These are phyloP conservation scores for Hydraecia micacea DNA, from an alignment of 2,888 invertebrate genomes.

Conservation along the genomic window DNA sequence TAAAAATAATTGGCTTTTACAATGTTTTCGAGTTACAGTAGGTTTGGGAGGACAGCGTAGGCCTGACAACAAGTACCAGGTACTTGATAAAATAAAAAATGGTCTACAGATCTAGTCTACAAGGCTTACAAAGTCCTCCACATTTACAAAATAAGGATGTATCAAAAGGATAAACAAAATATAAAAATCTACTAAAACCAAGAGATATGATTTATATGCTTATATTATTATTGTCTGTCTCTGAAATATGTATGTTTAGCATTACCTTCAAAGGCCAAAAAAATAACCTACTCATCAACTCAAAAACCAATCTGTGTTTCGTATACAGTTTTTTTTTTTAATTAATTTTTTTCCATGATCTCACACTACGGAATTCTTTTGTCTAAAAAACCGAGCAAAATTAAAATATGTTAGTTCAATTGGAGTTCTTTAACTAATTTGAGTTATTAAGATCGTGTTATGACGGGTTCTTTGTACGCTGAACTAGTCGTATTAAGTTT, in stretches of 20 bases:
- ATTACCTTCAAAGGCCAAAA: conserved; percentile 26
- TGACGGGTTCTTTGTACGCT: not conserved
- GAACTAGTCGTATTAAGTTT: not conserved
- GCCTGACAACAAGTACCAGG: too few species aligned
- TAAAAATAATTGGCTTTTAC: too few species aligned
- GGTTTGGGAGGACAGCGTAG: too few species aligned
- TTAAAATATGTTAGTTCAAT: not conserved
- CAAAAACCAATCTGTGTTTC: not conserved
- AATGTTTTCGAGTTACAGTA: too few species aligned
- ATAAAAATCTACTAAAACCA: too few species aligned
- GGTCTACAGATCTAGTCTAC: too few species aligned
- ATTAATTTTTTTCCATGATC: conserved; percentile 9
- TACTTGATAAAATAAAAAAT: too few species aligned
- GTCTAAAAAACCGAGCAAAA: conserved; percentile 4
- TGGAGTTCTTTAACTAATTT: not conserved
- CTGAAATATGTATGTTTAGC: conserved; percentile 12
- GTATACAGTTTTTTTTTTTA: not conserved
- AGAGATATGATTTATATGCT: too few species aligned
- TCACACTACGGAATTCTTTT: conserved; percentile 20
- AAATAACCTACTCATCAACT: conserved; percentile 1
- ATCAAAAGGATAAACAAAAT: too few species aligned
- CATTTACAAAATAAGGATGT: too few species aligned
- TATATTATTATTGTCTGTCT: not conserved
- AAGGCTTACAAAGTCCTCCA: too few species aligned
- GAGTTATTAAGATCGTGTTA: not conserved